Conservation (phyloP, 2,113 vertebrate species). For the Columbina picui region DNA sequence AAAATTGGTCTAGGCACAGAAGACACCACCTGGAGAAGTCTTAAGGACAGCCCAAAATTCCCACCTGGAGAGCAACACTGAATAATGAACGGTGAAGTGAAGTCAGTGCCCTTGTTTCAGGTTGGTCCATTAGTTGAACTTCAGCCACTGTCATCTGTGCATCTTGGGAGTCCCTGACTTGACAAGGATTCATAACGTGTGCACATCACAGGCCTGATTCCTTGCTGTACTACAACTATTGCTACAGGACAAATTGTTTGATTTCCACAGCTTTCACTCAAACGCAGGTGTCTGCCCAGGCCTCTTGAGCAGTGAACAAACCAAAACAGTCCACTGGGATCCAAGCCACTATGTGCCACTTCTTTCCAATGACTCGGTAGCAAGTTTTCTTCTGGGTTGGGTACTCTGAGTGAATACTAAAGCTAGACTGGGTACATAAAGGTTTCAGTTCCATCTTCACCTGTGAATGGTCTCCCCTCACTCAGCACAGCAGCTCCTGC, state of each 20-base stretch:
- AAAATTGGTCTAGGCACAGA: not conserved
- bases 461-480: not conserved
- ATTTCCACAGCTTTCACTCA: not conserved
- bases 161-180: not conserved
- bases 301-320: not conserved
- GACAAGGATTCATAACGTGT: accelerated
- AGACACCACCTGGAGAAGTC: accelerated
- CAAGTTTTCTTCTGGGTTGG: not conserved
- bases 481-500: not conserved
- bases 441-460: not conserved
- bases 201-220: not conserved
- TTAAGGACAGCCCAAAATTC: not conserved
- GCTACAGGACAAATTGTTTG: not conserved
- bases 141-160: not conserved
- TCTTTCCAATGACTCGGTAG: not conserved
- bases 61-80: not conserved
- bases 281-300: not conserved
- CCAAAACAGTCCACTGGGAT: not conserved
- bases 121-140: not conserved
- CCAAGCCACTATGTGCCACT: not conserved
- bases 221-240: not conserved
- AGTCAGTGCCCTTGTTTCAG: not conserved
- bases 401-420: not conserved
- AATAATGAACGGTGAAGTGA: not conserved
- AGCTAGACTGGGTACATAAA: not conserved